A percentile compares a stretch with the other conserved stretches of the same genome.
These are phyloP conservation scores for Triplophysa rosa DNA, from an alignment of 2,113 vertebrate genomes.

Conservation along the genomic window DNA sequence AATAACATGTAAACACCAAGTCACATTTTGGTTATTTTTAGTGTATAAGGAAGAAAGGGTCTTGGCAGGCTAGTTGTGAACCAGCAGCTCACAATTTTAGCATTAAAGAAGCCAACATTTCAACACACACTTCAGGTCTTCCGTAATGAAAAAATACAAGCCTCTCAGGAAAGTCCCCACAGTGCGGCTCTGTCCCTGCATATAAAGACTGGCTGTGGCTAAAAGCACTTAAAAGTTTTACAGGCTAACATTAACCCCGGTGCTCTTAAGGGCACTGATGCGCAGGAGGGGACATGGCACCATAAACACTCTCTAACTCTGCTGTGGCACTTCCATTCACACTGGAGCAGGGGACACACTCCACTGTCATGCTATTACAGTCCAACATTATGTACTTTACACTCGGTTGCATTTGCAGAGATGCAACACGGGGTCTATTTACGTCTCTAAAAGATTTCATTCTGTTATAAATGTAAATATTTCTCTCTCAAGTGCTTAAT, in stretches of 20 bases:
- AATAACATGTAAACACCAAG: too few relatives aligned
- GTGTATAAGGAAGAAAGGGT: too few relatives aligned
- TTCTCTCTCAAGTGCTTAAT: too few relatives aligned
- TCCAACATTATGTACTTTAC: neutral
- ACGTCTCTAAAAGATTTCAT: too few relatives aligned
- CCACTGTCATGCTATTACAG: neutral
- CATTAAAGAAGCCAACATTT: conserved; percentile 1
- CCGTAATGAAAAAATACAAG: conserved; percentile 22
- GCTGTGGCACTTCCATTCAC: conserved; percentile 8
- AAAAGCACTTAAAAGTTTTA: conserved; percentile 56
- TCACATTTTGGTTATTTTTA: too few relatives aligned
- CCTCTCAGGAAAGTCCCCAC: conserved; percentile 29
- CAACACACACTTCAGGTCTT: neutral
- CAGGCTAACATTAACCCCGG: conserved; percentile 48
- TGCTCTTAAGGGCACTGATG: conserved; percentile 35
- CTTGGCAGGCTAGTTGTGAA: too few relatives aligned
- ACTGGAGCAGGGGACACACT: neutral
- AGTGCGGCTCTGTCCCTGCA: conserved; percentile 19
- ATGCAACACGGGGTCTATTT: too few relatives aligned
- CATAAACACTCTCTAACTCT: conserved; percentile 30
- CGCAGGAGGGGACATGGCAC: conserved; percentile 22
- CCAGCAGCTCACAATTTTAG: too few relatives aligned
- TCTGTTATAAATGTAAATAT: too few relatives aligned
- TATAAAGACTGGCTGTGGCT: conserved; percentile 45
- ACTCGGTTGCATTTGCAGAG: too few relatives aligned